These are phyloP conservation scores for Saccostrea cuccullata DNA, from an alignment of 1,140 invertebrate genomes.

Conservation along the genomic window DNA sequence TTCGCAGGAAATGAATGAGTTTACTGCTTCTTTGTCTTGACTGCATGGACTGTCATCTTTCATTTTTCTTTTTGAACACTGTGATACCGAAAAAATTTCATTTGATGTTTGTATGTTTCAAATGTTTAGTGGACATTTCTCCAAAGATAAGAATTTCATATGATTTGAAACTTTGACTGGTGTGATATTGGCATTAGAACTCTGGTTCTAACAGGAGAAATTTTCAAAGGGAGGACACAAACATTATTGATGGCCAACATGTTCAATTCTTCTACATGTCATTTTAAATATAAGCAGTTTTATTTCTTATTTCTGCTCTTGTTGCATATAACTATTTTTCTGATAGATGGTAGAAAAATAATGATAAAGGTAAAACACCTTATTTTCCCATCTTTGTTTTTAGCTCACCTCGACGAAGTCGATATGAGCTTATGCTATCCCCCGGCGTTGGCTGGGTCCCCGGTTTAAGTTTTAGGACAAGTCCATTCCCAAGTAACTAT, in stretches of 20 bases:
- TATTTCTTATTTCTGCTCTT: background rate
- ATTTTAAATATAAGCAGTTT: background rate
- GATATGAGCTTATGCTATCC: too few relatives aligned
- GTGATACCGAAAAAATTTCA: background rate
- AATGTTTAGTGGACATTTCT: background rate
- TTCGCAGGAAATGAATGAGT: background rate
- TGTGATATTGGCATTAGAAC: background rate
- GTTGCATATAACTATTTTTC: slow-evolving; percentile 5
- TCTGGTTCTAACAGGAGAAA: background rate
- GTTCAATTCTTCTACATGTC: background rate
- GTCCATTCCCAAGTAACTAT: too few relatives aligned
- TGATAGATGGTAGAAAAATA: too few relatives aligned
- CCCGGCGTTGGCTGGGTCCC: too few relatives aligned
- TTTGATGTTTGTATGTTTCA: background rate
- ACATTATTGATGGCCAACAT: background rate
- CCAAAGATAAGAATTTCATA: background rate
- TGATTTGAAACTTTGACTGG: background rate
- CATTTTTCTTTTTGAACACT: slow-evolving; percentile 19
- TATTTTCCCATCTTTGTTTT: too few relatives aligned
- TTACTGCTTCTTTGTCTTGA: background rate
- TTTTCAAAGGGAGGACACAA: background rate
- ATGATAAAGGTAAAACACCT: too few relatives aligned
- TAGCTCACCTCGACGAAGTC: too few relatives aligned
- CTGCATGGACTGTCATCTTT: background rate
- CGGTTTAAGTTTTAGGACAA: too few relatives aligned